Percentiles rank a stretch among this genome's conserved stretches.
phyloP scores from a whole-genome alignment of 2,113 vertebrate genomes.

The Leucopsar rothschildi region DNA sequence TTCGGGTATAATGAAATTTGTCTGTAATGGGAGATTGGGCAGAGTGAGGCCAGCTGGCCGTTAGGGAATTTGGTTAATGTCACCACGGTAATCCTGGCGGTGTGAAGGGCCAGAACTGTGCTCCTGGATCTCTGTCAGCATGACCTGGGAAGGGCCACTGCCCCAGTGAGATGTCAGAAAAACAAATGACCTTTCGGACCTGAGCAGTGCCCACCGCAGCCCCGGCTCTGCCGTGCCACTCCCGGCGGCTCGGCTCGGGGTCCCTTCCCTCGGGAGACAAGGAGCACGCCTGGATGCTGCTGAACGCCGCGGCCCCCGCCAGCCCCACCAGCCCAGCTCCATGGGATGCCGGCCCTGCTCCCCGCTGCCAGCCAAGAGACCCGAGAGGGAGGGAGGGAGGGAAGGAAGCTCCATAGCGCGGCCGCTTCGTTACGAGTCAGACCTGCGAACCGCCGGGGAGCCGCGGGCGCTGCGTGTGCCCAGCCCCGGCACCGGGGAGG shows the following conservation, averaged over 20 bases:
- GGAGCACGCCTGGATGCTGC: background rate
- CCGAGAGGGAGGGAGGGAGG: no score
- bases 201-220: background rate
- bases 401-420: background rate
- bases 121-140: background rate
- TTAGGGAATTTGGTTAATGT: background rate
- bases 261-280: background rate
- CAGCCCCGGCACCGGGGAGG: background rate
- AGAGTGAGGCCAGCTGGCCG: background rate
- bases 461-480: background rate
- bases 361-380: background rate
- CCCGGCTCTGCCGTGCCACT: background rate
- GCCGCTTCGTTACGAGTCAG: background rate
- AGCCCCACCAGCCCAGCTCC: background rate
- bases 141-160: background rate
- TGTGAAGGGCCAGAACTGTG: background rate
- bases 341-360: background rate
- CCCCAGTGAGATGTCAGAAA: background rate
- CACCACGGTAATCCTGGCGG: background rate
- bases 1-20: background rate
- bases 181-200: background rate
- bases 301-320: background rate
- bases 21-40: background rate
- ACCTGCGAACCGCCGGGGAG: background rate
- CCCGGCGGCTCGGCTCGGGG: fast-evolving